These are phyloP conservation scores for Drosophila pallidifrons DNA, from an alignment of 1,140 invertebrate genomes.

Conservation along the genomic window DNA sequence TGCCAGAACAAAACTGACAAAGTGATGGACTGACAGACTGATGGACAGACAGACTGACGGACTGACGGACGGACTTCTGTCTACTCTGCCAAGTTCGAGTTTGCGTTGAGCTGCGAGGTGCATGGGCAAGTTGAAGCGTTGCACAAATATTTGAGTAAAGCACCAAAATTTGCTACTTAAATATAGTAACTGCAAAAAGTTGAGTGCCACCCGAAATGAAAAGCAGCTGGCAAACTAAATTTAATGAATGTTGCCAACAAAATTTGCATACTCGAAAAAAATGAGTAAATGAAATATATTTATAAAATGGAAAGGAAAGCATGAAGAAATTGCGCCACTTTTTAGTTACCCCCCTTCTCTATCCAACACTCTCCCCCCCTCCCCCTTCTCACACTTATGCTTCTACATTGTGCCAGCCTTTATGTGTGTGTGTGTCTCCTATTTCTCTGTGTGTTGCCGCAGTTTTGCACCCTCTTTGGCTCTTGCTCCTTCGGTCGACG, in stretches of 20 bases:
- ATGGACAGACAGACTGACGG: conserved; percentile 9
- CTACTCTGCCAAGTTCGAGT: background rate
- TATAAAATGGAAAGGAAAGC: conserved; percentile 18
- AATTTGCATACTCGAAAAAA: conserved; percentile 58
- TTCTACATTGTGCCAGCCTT: background rate
- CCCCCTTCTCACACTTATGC: background rate
- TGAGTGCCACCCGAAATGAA: conserved; percentile 40
- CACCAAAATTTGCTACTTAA: conserved; percentile 77
- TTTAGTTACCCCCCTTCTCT: conserved; percentile 16
- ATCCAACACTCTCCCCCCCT: too few species aligned
- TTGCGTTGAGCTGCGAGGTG: background rate
- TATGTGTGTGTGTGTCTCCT: conserved; percentile 44
- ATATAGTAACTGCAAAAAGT: conserved; percentile 64
- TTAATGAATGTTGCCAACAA: conserved; percentile 68
- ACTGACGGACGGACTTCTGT: conserved; percentile 1
- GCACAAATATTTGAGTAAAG: conserved; percentile 80
- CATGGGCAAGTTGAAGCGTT: conserved; percentile 61
- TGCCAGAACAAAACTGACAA: conserved; percentile 50
- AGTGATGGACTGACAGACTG: conserved; percentile 38
- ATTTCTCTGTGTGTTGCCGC: background rate
- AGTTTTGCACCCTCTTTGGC: background rate
- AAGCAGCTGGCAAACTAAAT: conserved; percentile 70
- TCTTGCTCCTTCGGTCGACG: conserved; percentile 15
- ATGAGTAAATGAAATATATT: conserved; percentile 50
- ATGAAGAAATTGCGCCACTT: conserved; percentile 37